These are phyloP conservation scores for Diuraphis noxia DNA, from an alignment of 1,140 invertebrate species.

Conservation along the genomic window DNA sequence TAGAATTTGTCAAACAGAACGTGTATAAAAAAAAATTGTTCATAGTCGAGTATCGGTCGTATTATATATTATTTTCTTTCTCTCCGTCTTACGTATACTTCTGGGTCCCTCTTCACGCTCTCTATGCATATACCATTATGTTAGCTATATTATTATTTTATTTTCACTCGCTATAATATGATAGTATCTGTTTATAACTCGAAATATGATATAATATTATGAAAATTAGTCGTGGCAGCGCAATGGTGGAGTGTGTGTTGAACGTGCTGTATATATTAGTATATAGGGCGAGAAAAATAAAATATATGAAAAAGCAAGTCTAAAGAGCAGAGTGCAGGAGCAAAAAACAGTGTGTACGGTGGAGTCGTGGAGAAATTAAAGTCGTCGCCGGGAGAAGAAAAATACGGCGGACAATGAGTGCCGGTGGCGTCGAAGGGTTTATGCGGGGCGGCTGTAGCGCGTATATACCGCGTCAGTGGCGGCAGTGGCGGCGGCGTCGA, in stretches of 20 bases:
- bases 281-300: not conserved
- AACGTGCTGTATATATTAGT: not conserved
- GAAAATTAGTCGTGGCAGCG: not conserved
- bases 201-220: not conserved
- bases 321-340: not conserved
- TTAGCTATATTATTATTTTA: not conserved
- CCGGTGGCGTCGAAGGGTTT: not conserved
- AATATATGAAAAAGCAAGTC: not conserved
- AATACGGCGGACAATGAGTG: not conserved
- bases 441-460: not conserved
- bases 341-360: not conserved
- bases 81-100: not conserved
- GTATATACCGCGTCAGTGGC: no score
- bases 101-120: not conserved
- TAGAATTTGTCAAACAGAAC: not conserved
- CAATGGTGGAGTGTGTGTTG: not conserved
- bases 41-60: not conserved
- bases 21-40: not conserved
- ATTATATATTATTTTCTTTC: not conserved
- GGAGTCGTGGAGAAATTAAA: not conserved
- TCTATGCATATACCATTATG: not conserved
- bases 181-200: not conserved
- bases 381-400: constrained; percentile 3
- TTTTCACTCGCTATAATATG: not conserved
- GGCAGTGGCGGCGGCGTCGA: not conserved